Conservation (phyloP, 23 tunicate genomes). For the Clavelina lepadiformis region DNA sequence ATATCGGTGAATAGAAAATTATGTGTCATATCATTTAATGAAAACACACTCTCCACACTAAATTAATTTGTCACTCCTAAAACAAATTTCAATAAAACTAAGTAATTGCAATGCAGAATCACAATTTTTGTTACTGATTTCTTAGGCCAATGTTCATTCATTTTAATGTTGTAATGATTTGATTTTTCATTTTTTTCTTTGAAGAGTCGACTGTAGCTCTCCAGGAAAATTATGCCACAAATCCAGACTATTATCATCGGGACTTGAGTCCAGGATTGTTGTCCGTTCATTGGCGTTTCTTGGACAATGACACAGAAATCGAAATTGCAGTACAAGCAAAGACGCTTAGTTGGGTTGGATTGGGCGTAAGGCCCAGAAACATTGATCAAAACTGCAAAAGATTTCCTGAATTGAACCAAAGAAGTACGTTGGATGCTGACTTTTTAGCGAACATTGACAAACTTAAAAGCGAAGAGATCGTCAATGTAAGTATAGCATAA, state of each 20-base stretch:
- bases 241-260: slow-evolving; percentile 31
- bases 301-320: slow-evolving; percentile 37
- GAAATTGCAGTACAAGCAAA: slow-evolving; percentile 61
- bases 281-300: slow-evolving; percentile 36
- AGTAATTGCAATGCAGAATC: too few relatives aligned
- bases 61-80: too few relatives aligned
- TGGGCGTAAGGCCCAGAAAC: slow-evolving; percentile 72
- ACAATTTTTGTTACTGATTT: too few relatives aligned
- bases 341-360: slow-evolving; percentile 72
- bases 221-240: slow-evolving; percentile 23
- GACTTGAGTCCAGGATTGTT: slow-evolving; percentile 4
- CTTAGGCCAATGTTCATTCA: too few relatives aligned
- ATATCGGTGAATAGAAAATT: slow-evolving; percentile 39
- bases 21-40: too few relatives aligned
- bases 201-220: slow-evolving; percentile 25
- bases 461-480: not conserved
- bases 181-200: not conserved
- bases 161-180: too few relatives aligned
- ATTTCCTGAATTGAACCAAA: slow-evolving; percentile 11
- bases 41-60: too few relatives aligned
- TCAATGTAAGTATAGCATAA: not conserved
- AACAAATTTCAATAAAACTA: too few relatives aligned
- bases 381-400: slow-evolving; percentile 8
- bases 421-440: slow-evolving; percentile 11
- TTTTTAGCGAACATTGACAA: slow-evolving; percentile 1